Percentiles rank a stretch among this genome's conserved stretches.
Evolutionary conservation across 1,140 invertebrate species (phyloP).

Genomic region (Dendrolimus kikuchii): DNA sequence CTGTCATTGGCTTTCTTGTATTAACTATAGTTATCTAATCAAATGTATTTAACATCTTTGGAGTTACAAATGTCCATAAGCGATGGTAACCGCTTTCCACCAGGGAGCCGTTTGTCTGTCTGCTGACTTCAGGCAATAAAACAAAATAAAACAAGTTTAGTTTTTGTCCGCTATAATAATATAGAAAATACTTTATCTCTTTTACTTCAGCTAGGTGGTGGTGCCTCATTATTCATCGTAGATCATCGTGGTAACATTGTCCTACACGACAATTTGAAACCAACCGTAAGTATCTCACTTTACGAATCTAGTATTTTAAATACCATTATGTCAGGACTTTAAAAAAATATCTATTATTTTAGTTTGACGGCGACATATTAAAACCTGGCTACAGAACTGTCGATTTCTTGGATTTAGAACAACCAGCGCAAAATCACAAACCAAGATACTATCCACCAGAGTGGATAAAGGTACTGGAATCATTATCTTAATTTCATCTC

Average conservation of each 20-base stretch:
- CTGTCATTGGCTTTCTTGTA: no score
- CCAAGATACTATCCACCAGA: conserved; percentile 44
- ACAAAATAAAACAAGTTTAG: no score
- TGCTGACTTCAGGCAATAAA: no score
- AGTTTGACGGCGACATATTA: conserved; percentile 58
- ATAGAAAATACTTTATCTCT: no score
- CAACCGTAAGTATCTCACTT: conserved; percentile 29
- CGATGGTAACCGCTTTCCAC: no score
- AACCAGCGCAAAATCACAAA: conserved; percentile 31
- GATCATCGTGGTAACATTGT: conserved; percentile 58
- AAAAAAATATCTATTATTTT: conserved; percentile 3
- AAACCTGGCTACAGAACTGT: conserved; percentile 59
- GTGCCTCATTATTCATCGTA: conserved; percentile 39
- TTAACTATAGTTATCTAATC: no score
- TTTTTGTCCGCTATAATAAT: no score
- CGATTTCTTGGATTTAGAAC: conserved; percentile 54
- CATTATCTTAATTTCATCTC: no score
- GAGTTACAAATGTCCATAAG: no score
- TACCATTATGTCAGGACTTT: conserved; percentile 1
- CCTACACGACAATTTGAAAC: conserved; percentile 46
- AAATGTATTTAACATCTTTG: no score
- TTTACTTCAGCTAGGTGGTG: conserved; percentile 38
- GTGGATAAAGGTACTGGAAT: conserved; percentile 36
- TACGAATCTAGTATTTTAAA: neutral
- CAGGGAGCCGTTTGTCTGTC: no score